Base-by-base conservation (phyloP, 2,888 invertebrate species). In the Lacanobia oleracea region DNA sequence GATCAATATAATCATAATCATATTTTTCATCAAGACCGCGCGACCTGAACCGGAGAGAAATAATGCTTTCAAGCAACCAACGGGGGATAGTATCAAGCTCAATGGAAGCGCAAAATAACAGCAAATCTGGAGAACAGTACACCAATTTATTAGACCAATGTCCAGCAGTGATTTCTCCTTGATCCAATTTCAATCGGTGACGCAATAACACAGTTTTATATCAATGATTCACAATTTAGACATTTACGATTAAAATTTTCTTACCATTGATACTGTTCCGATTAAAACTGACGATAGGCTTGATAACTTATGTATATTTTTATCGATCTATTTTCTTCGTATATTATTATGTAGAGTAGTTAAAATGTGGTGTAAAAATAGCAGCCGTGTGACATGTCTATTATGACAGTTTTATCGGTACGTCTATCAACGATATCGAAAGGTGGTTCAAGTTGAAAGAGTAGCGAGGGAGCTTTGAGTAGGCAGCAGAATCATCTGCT, bases 331-430 rank as follows among this genome's bases (percentile, higher is more conserved):
- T 76, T 81, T 69, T 63, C 57, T 62, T 69, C 50, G 50, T 60
- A 45, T n/a, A 48, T 48, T 48, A 48, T 48, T 48, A 48, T 48
- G 48, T 48, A 45, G 37, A 50, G 64, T 68, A 61, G 56, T 79
- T 53, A 64, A 67, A 74, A 57, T 77, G n/a, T 59, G 27, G 45
- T 57, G 21, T 66, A 16, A 86, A 84, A 86, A 87, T 88, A 83
- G 87, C 85, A 87, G 84, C 86, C 84, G 81, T 78, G 87, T 89
- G 88, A 88, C 88, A 89, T 89, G 90, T 92, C 88, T 91, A 91
- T 92, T 91, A 89, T 92, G 90, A 91, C 90, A 89, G 87, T 83
- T 90, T 91, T 94, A 94, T 94, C 93, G 83, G 51, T 82, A 82
- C 79, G 87, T 87, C 87, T 91, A 90, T 93, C 91, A 88, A 83